Evolutionary conservation across 2,888 invertebrate genomes (phyloP).

Genomic region (Xylota sylvarum): DNA sequence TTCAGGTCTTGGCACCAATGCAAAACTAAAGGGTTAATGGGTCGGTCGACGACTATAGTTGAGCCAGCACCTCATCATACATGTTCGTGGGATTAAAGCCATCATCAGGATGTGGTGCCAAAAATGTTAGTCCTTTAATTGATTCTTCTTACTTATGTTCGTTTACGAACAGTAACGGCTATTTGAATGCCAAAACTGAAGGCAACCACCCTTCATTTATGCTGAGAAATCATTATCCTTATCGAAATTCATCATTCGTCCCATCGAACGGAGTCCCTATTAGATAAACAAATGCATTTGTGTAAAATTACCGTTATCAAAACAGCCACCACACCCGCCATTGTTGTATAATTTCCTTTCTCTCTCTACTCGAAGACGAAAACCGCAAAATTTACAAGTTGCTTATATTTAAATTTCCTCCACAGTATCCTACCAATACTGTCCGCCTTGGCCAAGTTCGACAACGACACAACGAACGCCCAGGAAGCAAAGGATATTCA

Average conservation of each 20-base stretch:
- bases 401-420: slow-evolving; percentile 73
- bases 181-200: slow-evolving; percentile 60
- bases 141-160: slow-evolving; percentile 42
- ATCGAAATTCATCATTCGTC: slow-evolving; percentile 73
- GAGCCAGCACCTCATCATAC: slow-evolving; percentile 65
- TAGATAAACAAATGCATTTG: slow-evolving; percentile 71
- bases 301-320: slow-evolving; percentile 70
- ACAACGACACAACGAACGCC: slow-evolving; percentile 35
- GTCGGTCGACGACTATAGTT: slow-evolving; percentile 53
- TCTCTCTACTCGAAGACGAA: slow-evolving; percentile 12
- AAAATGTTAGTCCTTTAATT: slow-evolving; percentile 60
- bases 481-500: slow-evolving; percentile 44
- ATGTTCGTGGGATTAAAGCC: slow-evolving; percentile 53
- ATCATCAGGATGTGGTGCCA: slow-evolving; percentile 63
- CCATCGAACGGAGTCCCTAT: slow-evolving; percentile 4
- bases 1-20: slow-evolving; percentile 69
- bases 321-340: slow-evolving; percentile 33
- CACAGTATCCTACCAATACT: slow-evolving; percentile 30
- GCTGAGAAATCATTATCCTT: slow-evolving; percentile 61
- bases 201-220: not conserved
- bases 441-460: slow-evolving; percentile 1
- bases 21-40: slow-evolving; percentile 74
- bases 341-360: slow-evolving; percentile 54
- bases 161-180: slow-evolving; percentile 19
- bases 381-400: slow-evolving; percentile 75